Conservation (phyloP, 2,797 vertebrate species). For the Lophotriccus pileatus region DNA sequence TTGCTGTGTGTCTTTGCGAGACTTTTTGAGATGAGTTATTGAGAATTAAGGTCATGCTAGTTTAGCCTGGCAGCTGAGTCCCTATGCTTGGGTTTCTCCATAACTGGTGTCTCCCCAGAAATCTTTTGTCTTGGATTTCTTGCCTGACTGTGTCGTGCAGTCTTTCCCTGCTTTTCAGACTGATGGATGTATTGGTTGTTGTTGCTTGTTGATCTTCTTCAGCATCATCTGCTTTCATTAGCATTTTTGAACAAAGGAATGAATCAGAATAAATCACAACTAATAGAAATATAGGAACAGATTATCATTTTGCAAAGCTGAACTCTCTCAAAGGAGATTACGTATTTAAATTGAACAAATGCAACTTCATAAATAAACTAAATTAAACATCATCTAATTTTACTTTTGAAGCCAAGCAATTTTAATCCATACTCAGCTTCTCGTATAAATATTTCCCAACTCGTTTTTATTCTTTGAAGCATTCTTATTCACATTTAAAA, state of each 20-base stretch:
- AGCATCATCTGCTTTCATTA: conserved; percentile 53
- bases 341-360: conserved; percentile 62
- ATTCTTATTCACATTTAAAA: conserved; percentile 59
- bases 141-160: not conserved
- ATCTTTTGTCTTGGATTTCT: not conserved
- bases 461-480: conserved; percentile 43
- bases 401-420: conserved; percentile 55
- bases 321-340: conserved; percentile 57
- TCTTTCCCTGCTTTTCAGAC: not conserved
- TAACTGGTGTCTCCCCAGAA: not conserved
- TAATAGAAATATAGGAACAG: conserved; percentile 60
- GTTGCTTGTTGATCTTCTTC: conserved; percentile 4
- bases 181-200: not conserved
- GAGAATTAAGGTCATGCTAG: not conserved
- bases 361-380: conserved; percentile 62
- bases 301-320: conserved; percentile 51
- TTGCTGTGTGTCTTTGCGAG: not conserved
- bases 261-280: conserved; percentile 58
- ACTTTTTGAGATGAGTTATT: not conserved
- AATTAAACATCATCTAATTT: conserved; percentile 65
- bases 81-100: not conserved
- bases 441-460: conserved; percentile 53
- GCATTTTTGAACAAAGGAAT: conserved; percentile 50
- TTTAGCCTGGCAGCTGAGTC: not conserved
- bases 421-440: conserved; percentile 46